A percentile compares a stretch with the other conserved stretches of the same genome.
Conservation (phyloP, 2,888 invertebrate genomes). For the Pomacea canaliculata region DNA sequence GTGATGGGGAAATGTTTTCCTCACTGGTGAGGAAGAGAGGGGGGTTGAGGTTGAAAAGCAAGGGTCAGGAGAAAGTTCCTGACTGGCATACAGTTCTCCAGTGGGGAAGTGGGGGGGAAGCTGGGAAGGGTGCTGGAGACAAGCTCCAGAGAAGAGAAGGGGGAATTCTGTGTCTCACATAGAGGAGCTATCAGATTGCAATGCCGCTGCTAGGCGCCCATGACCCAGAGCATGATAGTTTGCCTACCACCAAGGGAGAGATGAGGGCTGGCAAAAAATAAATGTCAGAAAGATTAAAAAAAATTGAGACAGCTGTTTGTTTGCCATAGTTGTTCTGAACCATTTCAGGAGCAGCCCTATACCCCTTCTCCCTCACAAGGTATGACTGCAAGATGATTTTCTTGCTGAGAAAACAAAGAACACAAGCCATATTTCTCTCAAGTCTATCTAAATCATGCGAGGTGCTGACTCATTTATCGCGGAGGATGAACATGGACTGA, state of each 20-base stretch:
- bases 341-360: not conserved
- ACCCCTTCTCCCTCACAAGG: too few species aligned
- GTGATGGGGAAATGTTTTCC: too few species aligned
- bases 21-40: too few species aligned
- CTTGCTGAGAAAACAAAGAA: too few species aligned
- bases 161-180: not conserved
- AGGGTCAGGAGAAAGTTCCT: too few species aligned
- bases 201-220: not conserved
- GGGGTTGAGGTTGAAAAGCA: too few species aligned
- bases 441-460: too few species aligned
- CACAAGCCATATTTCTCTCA: too few species aligned
- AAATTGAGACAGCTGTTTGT: constrained; percentile 3
- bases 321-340: not conserved
- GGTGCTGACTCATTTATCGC: too few species aligned
- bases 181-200: not conserved
- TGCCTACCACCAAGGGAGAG: constrained; percentile 5
- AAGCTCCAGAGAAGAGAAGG: not conserved
- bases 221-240: not conserved
- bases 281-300: not conserved
- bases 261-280: too few species aligned
- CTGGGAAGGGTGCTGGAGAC: not conserved
- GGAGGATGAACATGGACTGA: too few species aligned
- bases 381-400: too few species aligned
- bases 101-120: constrained; percentile 7
- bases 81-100: not conserved